phyloP scores from a whole-genome alignment of 2,797 vertebrate species.

The Nyctibius grandis region DNA sequence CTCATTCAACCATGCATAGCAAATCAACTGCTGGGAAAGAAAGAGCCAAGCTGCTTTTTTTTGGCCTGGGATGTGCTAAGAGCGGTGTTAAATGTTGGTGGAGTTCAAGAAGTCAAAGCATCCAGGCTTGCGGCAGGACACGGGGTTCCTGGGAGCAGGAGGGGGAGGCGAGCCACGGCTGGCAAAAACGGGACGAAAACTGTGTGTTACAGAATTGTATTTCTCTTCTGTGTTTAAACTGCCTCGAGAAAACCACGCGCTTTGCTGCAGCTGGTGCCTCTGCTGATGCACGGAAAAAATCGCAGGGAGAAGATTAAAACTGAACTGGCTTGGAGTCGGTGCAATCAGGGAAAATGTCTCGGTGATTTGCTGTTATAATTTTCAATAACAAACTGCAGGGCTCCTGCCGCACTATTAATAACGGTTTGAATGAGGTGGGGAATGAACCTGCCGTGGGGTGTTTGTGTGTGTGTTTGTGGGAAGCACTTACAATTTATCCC shows the following conservation, averaged over 20 bases:
- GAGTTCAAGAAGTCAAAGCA: not conserved
- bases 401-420: slow-evolving; percentile 67
- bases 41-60: slow-evolving; percentile 51
- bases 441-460: slow-evolving; percentile 42
- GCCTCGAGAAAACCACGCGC: slow-evolving; percentile 36
- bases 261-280: slow-evolving; percentile 67
- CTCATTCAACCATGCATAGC: slow-evolving; percentile 9
- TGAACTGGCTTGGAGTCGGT: slow-evolving; percentile 60
- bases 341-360: slow-evolving; percentile 75
- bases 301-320: slow-evolving; percentile 46
- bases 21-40: slow-evolving; percentile 25
- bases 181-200: not conserved
- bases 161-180: not conserved
- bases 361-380: slow-evolving; percentile 76
- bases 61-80: not conserved
- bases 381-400: slow-evolving; percentile 72
- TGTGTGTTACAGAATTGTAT: not conserved
- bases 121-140: not conserved
- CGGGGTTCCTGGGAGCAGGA: not conserved
- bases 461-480: slow-evolving; percentile 39
- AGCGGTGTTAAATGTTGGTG: not conserved
- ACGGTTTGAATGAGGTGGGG: slow-evolving; percentile 41
- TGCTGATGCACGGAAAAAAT: slow-evolving; percentile 58
- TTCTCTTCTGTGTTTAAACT: slow-evolving; percentile 21
- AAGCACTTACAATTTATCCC: slow-evolving; percentile 56